Conservation (phyloP, 2,113 vertebrate species). For the Plectropomus leopardus region DNA sequence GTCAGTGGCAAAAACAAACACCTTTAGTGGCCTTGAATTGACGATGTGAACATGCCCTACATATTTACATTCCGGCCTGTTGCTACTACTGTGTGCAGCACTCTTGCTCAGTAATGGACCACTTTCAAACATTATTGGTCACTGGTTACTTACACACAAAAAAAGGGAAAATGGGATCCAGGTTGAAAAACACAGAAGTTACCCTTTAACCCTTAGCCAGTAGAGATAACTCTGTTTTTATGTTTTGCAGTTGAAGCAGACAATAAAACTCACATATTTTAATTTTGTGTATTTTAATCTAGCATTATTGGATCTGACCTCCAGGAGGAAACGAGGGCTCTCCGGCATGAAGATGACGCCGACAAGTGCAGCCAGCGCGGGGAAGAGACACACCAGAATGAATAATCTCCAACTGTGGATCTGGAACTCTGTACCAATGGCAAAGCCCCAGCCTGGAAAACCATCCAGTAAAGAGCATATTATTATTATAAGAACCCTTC, state of each 20-base stretch:
- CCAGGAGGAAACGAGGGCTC: constrained; percentile 95
- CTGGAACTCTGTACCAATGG: constrained; percentile 93
- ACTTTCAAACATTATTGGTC: no score
- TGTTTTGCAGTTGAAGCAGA: not conserved
- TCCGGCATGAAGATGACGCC: constrained; percentile 96
- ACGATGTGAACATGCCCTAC: no score
- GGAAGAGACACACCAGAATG: constrained; percentile 93
- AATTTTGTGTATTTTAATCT: not conserved
- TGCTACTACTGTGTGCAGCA: no score
- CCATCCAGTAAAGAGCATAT: not conserved
- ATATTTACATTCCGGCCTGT: no score
- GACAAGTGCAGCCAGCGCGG: constrained; percentile 89
- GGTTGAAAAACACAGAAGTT: no score
- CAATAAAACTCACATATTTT: not conserved
- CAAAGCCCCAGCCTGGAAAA: constrained; percentile 94
- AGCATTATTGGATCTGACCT: constrained; percentile 85
- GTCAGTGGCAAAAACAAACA: no score
- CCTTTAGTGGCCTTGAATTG: no score
- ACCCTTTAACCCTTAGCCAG: not conserved
- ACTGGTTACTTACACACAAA: no score
- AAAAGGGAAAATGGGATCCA: no score
- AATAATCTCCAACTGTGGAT: constrained; percentile 98
- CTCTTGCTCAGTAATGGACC: no score
- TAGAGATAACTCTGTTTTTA: not conserved
- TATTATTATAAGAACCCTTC: not conserved